Percentiles rank a stretch among this genome's conserved stretches.
These are phyloP conservation scores for Silvanus unidentatus DNA, from an alignment of 2,888 invertebrate species.

Conservation along the genomic window DNA sequence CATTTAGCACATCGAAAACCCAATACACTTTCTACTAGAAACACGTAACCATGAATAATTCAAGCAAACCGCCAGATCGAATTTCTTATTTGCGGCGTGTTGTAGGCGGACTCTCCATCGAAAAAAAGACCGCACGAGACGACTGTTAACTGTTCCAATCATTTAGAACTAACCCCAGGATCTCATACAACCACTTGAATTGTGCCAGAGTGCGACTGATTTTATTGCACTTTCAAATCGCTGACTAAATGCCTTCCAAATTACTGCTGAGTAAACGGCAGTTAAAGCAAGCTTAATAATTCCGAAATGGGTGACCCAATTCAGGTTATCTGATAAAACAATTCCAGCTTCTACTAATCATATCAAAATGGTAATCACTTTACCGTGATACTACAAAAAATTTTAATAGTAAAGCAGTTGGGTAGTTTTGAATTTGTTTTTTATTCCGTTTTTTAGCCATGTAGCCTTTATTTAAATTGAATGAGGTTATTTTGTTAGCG, in stretches of 20 bases:
- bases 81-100: constrained; percentile 5
- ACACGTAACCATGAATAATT: constrained; percentile 6
- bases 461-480: too few relatives aligned
- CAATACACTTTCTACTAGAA: background rate
- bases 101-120: constrained; percentile 4
- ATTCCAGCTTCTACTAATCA: too few relatives aligned
- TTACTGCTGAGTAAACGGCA: background rate
- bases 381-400: too few relatives aligned
- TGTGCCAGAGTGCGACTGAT: background rate
- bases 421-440: too few relatives aligned
- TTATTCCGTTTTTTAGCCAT: too few relatives aligned
- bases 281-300: constrained; percentile 3
- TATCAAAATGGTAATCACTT: too few relatives aligned
- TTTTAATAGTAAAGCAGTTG: too few relatives aligned
- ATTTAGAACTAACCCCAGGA: constrained; percentile 4
- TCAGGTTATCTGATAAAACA: too few relatives aligned
- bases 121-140: background rate
- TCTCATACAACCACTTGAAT: background rate
- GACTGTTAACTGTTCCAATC: constrained; percentile 4
- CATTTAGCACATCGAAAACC: background rate
- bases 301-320: too few relatives aligned
- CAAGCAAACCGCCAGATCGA: constrained; percentile 5
- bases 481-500: too few relatives aligned
- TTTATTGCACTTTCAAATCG: constrained; percentile 4
- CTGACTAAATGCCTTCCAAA: background rate